These are phyloP conservation scores for Eupsilia transversa DNA, from an alignment of 2,888 invertebrate genomes.

Conservation along the genomic window DNA sequence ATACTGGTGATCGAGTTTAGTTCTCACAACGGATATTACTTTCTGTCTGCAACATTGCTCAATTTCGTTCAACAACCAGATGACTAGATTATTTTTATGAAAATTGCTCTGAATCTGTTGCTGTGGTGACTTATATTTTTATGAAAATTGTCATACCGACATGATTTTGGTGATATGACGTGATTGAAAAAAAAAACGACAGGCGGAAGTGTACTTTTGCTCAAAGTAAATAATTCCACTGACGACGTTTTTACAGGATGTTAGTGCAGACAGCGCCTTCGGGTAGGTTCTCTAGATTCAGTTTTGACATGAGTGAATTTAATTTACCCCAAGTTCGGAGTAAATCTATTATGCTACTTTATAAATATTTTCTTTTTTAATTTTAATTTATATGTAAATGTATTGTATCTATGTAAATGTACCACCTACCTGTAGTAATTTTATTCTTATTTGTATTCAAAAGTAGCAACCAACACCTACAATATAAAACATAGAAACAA, in stretches of 20 bases:
- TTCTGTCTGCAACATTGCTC: constrained; percentile 48
- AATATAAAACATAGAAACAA: too few species aligned
- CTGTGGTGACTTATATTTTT: constrained; percentile 19
- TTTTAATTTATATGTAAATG: too few species aligned
- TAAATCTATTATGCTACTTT: neutral
- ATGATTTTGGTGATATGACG: neutral
- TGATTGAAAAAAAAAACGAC: neutral
- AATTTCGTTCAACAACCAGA: constrained; percentile 41
- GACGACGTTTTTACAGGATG: neutral
- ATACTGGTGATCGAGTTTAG: constrained; percentile 36
- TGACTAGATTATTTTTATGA: constrained; percentile 49
- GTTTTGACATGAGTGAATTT: neutral
- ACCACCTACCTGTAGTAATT: too few species aligned
- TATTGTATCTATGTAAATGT: too few species aligned
- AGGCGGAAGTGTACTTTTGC: constrained; percentile 1
- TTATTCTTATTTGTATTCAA: too few species aligned
- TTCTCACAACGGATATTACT: constrained; percentile 54
- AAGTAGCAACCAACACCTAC: too few species aligned
- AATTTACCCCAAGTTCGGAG: neutral
- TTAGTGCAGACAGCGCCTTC: neutral
- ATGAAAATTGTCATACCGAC: constrained; percentile 6
- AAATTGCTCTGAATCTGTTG: constrained; percentile 25
- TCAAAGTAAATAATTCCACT: too few species aligned
- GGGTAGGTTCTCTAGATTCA: neutral
- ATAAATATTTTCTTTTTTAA: neutral